Evolutionary conservation across 2,797 vertebrate genomes (phyloP).

Genomic region (Falco novaeseelandiae): DNA sequence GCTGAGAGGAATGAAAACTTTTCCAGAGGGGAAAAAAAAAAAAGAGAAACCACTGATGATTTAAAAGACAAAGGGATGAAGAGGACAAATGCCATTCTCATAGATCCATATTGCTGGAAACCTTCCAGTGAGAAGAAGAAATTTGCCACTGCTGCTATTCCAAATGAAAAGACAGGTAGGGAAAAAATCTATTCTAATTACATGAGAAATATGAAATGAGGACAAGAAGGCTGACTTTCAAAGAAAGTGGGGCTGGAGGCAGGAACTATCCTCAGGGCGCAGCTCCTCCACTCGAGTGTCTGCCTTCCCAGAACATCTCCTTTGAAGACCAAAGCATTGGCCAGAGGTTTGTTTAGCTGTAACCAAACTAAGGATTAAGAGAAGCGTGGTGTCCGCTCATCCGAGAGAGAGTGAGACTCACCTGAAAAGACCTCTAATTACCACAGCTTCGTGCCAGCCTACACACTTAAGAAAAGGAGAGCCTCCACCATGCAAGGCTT

Average conservation of each 20-base stretch:
- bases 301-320: not conserved
- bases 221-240: not conserved
- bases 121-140: not conserved
- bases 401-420: not conserved
- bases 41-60: not conserved
- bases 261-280: not conserved
- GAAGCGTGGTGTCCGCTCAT: not conserved
- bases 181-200: not conserved
- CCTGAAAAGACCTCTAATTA: not conserved
- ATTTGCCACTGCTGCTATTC: not conserved
- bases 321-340: not conserved
- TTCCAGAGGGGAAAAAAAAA: not conserved
- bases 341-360: not conserved
- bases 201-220: not conserved
- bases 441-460: rapidly evolving
- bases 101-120: not conserved
- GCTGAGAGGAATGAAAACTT: not conserved
- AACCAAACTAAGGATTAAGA: not conserved
- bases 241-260: not conserved
- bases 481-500: not conserved
- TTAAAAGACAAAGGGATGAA: not conserved
- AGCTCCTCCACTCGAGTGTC: not conserved
- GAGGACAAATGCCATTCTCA: not conserved
- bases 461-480: not conserved
- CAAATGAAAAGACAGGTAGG: not conserved